Conservation (phyloP, 2,888 invertebrate genomes). For the Drosophila lacicola region DNA sequence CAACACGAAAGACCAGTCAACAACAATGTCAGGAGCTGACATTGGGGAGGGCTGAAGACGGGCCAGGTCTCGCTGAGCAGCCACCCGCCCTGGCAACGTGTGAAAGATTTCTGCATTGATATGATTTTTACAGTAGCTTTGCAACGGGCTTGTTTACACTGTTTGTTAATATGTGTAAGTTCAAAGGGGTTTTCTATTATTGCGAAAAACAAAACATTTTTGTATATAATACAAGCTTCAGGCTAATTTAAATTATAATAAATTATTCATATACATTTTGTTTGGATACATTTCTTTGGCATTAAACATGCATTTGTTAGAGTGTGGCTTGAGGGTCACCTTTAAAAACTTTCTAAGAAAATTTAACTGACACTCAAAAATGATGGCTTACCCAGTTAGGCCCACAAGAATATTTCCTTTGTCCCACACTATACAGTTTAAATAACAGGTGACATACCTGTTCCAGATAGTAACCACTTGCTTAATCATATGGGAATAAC, state of each 20-base stretch:
- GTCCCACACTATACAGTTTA: too few species aligned
- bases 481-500: too few species aligned
- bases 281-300: not conserved
- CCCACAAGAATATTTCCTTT: too few species aligned
- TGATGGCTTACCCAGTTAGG: too few species aligned
- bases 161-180: slow-evolving; percentile 33
- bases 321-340: too few species aligned
- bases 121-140: slow-evolving; percentile 21
- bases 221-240: slow-evolving; percentile 1
- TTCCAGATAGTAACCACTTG: too few species aligned
- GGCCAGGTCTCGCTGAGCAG: slow-evolving; percentile 9
- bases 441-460: too few species aligned
- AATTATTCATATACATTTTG: not conserved
- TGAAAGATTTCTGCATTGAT: slow-evolving; percentile 16
- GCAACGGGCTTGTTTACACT: slow-evolving; percentile 14
- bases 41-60: slow-evolving; percentile 8
- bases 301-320: too few species aligned
- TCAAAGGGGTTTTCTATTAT: slow-evolving; percentile 4
- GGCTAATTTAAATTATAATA: slow-evolving; percentile 5
- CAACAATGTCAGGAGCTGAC: slow-evolving; percentile 23
- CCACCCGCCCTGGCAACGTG: slow-evolving; percentile 16
- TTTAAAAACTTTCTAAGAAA: too few species aligned
- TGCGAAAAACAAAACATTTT: slow-evolving; percentile 4
- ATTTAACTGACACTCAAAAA: too few species aligned
- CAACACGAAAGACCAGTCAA: slow-evolving; percentile 37